Percentiles rank a stretch among this genome's conserved stretches.
These are phyloP conservation scores for Plebejus argus DNA, from an alignment of 2,888 invertebrate species.

Conservation along the genomic window DNA sequence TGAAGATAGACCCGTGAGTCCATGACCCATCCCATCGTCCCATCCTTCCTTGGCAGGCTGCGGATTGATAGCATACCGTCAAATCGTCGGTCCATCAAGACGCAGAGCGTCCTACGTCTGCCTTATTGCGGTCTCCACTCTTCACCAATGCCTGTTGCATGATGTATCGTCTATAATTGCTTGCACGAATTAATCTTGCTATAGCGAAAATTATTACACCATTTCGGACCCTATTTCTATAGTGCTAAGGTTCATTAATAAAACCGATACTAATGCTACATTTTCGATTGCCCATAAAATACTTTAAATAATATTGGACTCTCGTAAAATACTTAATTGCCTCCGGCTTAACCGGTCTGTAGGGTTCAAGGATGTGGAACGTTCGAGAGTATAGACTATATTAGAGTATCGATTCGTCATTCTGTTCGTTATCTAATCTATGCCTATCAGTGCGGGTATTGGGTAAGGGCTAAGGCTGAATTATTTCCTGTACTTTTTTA, in stretches of 20 bases:
- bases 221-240: background rate
- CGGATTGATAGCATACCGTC: too few species aligned
- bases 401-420: background rate
- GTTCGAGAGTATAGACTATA: background rate
- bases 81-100: too few species aligned
- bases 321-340: background rate
- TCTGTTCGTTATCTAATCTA: background rate
- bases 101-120: too few species aligned
- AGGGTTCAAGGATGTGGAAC: slow-evolving; percentile 7
- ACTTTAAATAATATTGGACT: background rate
- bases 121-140: background rate
- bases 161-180: background rate
- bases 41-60: too few species aligned
- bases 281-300: background rate
- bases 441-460: background rate
- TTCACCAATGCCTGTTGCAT: background rate
- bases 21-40: too few species aligned
- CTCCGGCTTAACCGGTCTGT: background rate
- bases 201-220: too few species aligned
- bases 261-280: background rate
- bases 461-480: too few species aligned
- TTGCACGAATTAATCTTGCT: too few species aligned
- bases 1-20: too few species aligned
- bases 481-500: too few species aligned
- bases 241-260: background rate